Conservation (phyloP, 2,797 vertebrate species). For the Tympanoctomys barrerae region DNA sequence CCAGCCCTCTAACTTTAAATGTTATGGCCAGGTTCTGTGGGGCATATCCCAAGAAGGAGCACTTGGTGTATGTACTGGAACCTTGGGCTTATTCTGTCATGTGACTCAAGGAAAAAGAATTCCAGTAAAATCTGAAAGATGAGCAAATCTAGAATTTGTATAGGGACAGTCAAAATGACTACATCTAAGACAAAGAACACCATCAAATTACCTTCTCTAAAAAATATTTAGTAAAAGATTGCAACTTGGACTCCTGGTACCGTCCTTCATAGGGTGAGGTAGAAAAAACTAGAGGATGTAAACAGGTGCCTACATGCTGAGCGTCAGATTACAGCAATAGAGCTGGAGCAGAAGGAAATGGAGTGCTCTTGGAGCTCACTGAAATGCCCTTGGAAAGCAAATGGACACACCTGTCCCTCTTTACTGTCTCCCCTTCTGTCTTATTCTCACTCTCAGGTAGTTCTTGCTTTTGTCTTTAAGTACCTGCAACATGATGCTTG, state of each 20-base stretch:
- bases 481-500: neutral
- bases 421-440: neutral
- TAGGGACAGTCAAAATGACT: neutral
- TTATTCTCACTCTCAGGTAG: neutral
- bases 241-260: too few species aligned
- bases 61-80: neutral
- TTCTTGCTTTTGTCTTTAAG: neutral
- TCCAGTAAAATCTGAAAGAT: neutral
- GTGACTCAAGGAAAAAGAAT: neutral
- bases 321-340: too few species aligned
- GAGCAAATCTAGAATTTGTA: neutral
- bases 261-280: too few species aligned
- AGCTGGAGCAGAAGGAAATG: neutral
- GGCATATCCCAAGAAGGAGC: neutral
- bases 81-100: neutral
- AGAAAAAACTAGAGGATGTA: too few species aligned
- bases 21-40: neutral
- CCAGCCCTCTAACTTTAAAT: neutral
- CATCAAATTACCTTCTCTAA: neutral
- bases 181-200: neutral
- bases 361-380: neutral
- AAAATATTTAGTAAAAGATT: neutral
- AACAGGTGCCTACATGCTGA: too few species aligned
- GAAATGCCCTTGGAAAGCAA: neutral
- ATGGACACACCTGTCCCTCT: neutral